Evolutionary conservation across 2,888 invertebrate genomes (phyloP).

Genomic region (Heteromurus nitidus): DNA sequence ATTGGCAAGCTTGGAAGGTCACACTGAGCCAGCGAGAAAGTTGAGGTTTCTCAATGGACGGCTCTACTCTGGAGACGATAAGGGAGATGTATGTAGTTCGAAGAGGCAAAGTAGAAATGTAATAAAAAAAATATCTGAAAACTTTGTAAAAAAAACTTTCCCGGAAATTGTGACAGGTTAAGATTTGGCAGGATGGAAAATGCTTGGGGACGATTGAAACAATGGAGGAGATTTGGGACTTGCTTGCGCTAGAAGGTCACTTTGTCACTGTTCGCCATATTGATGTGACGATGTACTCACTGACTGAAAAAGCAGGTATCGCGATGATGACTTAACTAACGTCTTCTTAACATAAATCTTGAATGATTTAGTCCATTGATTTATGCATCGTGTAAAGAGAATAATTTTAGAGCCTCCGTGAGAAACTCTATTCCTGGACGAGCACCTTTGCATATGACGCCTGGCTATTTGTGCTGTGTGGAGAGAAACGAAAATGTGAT

Average conservation of each 20-base stretch:
- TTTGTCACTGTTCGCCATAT: slow-evolving; percentile 81
- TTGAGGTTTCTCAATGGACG: slow-evolving; percentile 75
- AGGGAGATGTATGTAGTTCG: slow-evolving; percentile 78
- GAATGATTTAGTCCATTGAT: no score
- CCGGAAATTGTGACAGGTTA: slow-evolving; percentile 76
- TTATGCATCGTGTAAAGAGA: no score
- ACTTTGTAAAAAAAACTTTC: neutral
- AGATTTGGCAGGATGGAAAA: slow-evolving; percentile 78
- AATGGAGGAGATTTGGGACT: slow-evolving; percentile 81
- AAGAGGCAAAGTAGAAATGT: no score
- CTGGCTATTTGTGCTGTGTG: slow-evolving; percentile 77
- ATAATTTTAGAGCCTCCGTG: slow-evolving; percentile 51
- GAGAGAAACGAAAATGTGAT: slow-evolving; percentile 79
- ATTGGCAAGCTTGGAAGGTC: slow-evolving; percentile 61
- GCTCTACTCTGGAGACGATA: slow-evolving; percentile 81
- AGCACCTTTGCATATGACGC: slow-evolving; percentile 77
- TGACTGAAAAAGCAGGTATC: slow-evolving; percentile 78
- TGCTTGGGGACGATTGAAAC: slow-evolving; percentile 78
- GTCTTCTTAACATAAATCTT: no score
- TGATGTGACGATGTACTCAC: slow-evolving; percentile 80
- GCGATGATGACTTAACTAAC: no score
- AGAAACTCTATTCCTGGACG: slow-evolving; percentile 76
- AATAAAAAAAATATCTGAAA: neutral
- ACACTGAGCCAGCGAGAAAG: slow-evolving; percentile 73
- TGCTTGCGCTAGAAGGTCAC: slow-evolving; percentile 78